Evolutionary conservation across 2,888 invertebrate genomes (phyloP).

Genomic region (Drosophila paramelanica): DNA sequence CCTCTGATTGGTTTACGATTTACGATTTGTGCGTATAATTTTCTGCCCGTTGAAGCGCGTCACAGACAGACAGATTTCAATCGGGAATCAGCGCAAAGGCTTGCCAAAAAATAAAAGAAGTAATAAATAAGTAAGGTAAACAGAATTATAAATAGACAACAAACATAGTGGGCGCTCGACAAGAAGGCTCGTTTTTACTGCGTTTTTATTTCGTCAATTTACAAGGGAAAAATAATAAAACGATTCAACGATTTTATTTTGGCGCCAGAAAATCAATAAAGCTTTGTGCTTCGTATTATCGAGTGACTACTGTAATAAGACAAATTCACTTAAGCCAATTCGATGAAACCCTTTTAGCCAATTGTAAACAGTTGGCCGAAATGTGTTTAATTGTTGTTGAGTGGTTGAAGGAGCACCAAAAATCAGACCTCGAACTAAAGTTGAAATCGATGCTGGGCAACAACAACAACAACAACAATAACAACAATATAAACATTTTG

Average conservation of each 20-base stretch:
- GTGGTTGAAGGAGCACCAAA: neutral
- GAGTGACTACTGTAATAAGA: neutral
- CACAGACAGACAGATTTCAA: constrained; percentile 10
- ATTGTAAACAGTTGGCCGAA: constrained; percentile 44
- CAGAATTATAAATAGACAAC: neutral
- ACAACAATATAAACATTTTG: constrained; percentile 9
- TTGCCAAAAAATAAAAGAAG: neutral
- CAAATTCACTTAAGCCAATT: constrained; percentile 24
- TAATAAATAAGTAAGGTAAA: neutral
- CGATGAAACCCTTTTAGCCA: constrained; percentile 32
- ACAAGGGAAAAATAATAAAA: no score
- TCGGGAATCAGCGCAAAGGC: neutral
- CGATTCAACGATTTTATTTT: no score
- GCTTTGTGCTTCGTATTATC: neutral
- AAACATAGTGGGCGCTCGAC: neutral
- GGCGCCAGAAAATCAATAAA: neutral
- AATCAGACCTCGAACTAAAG: constrained; percentile 27
- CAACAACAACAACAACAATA: constrained; percentile 13
- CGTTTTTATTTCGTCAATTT: no score
- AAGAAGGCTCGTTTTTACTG: no score
- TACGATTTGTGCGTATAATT: constrained; percentile 30
- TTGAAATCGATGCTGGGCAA: constrained; percentile 63
- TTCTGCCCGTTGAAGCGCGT: constrained; percentile 21
- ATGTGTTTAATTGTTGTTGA: constrained; percentile 47
- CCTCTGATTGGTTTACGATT: constrained; percentile 63